Evolutionary conservation across 2,888 invertebrate genomes (phyloP).

Genomic region (Allacma fusca): DNA sequence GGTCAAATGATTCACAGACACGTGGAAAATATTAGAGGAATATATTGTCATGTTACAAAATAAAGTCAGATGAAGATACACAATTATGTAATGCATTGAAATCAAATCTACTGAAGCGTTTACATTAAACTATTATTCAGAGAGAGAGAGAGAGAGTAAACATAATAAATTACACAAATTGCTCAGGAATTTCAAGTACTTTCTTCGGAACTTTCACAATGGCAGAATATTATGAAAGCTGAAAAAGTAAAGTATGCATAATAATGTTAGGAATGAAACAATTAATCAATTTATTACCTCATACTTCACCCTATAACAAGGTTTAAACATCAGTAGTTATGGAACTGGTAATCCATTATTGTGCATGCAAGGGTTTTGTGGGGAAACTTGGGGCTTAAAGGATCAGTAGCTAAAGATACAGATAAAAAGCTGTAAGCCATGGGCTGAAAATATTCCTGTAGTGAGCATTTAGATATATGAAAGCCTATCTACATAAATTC

Average conservation of each 20-base stretch:
- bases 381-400: constrained; percentile 4
- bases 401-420: neutral
- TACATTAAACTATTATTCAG: too few species aligned
- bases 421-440: neutral
- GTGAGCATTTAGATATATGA: too few species aligned
- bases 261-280: neutral
- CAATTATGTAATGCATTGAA: too few species aligned
- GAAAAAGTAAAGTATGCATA: neutral
- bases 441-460: neutral
- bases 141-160: too few species aligned
- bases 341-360: neutral
- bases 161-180: too few species aligned
- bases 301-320: neutral
- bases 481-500: too few species aligned
- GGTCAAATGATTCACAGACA: too few species aligned
- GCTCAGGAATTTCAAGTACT: too few species aligned
- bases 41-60: too few species aligned
- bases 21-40: too few species aligned
- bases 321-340: neutral
- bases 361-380: neutral
- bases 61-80: too few species aligned
- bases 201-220: neutral
- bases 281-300: constrained; percentile 9
- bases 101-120: too few species aligned
- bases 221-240: neutral